A percentile compares a stretch with the other conserved stretches of the same genome.
Conservation (phyloP, 2,888 invertebrate genomes). For the Lithophane ornitopus region DNA sequence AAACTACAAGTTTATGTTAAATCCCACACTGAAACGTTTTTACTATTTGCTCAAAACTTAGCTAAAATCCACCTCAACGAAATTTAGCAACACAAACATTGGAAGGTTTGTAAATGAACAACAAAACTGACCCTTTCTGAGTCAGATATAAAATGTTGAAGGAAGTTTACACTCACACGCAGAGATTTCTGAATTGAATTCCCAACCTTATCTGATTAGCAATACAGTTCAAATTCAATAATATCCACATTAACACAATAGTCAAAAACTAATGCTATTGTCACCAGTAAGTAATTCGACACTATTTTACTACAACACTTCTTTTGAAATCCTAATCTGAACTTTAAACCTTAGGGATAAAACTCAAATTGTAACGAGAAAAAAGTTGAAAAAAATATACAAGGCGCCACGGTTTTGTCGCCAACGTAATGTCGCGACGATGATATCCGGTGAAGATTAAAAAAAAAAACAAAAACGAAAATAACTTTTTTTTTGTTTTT, state of each 20-base stretch:
- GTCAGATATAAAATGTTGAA: slow-evolving; percentile 57
- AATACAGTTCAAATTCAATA: slow-evolving; percentile 41
- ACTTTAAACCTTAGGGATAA: slow-evolving; percentile 51
- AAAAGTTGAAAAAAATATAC: slow-evolving; percentile 71
- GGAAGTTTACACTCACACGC: slow-evolving; percentile 24
- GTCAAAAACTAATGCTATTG: slow-evolving; percentile 66
- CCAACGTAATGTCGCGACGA: slow-evolving; percentile 83
- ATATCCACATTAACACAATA: slow-evolving; percentile 31
- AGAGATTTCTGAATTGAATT: slow-evolving; percentile 22
- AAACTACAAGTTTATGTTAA: neutral
- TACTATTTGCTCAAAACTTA: slow-evolving; percentile 5
- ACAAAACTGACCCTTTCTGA: slow-evolving; percentile 57
- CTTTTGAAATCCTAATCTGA: slow-evolving; percentile 29
- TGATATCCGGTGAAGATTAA: slow-evolving; percentile 84
- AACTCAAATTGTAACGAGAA: slow-evolving; percentile 46
- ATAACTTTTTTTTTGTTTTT: slow-evolving; percentile 36
- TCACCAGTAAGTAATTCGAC: slow-evolving; percentile 71
- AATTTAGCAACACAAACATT: slow-evolving; percentile 53
- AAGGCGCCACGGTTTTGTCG: slow-evolving; percentile 87
- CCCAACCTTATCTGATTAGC: neutral
- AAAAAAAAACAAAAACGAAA: slow-evolving; percentile 66
- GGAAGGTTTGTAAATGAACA: slow-evolving; percentile 38
- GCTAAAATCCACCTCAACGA: slow-evolving; percentile 21
- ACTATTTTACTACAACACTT: slow-evolving; percentile 63
- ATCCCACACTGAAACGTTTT: too few species aligned